Evolutionary conservation across 92 coral and sea anemone genomes (phyloP).

Genomic region (Porites cylindrica): DNA sequence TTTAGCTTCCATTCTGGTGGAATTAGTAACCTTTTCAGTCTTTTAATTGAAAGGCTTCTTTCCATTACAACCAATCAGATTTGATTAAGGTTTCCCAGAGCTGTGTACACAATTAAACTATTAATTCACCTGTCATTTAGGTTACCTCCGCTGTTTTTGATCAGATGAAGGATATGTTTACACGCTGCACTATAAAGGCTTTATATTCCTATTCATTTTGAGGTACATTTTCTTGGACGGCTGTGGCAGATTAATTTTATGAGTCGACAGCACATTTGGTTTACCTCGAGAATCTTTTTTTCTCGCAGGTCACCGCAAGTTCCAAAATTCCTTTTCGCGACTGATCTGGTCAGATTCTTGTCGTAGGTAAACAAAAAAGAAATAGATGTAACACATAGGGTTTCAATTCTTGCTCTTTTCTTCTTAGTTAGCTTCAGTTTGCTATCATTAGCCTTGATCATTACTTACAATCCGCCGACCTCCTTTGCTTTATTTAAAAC

Average conservation of each 20-base stretch:
- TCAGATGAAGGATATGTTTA: background rate
- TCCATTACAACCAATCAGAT: background rate
- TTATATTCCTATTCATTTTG: background rate
- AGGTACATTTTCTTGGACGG: background rate
- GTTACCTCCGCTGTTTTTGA: background rate
- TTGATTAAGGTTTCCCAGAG: background rate
- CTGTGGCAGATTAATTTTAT: background rate
- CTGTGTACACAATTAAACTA: background rate
- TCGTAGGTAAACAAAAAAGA: background rate
- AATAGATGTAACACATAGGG: background rate
- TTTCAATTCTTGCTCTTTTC: background rate
- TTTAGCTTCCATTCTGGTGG: background rate
- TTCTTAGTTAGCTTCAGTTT: background rate
- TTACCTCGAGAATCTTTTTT: background rate
- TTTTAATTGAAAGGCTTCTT: background rate
- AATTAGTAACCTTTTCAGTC: background rate
- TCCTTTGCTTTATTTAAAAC: background rate
- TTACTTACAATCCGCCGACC: background rate
- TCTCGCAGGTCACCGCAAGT: background rate
- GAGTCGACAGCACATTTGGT: background rate
- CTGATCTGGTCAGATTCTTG: background rate
- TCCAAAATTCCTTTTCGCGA: background rate
- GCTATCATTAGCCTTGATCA: background rate
- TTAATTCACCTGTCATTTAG: background rate
- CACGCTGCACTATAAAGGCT: background rate